Conservation (phyloP, 2,888 invertebrate genomes). For the Pristionchus mayeri region DNA sequence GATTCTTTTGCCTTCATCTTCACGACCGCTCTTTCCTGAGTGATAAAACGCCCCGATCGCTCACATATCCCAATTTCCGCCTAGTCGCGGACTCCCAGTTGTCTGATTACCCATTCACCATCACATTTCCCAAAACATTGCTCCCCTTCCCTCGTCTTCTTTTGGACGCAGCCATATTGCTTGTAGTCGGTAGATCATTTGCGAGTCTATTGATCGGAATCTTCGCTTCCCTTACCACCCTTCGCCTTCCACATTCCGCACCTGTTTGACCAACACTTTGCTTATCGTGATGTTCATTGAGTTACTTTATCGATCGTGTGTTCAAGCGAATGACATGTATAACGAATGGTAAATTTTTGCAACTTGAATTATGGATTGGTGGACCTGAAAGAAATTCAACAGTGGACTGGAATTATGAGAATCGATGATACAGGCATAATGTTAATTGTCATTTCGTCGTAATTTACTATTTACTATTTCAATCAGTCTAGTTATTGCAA, state of each 20-base stretch:
- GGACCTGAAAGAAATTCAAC: too few relatives aligned
- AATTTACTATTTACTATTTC: too few relatives aligned
- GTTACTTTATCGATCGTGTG: slow-evolving; percentile 18
- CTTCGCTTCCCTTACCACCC: slow-evolving; percentile 15
- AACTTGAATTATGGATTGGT: too few relatives aligned
- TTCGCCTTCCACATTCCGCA: background rate
- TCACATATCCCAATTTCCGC: slow-evolving; percentile 1
- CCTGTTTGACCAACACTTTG: background rate
- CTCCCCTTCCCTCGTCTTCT: background rate
- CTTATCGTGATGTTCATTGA: background rate
- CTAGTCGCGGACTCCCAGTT: too few relatives aligned
- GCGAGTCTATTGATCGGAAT: slow-evolving; percentile 6
- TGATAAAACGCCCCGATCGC: slow-evolving; percentile 38
- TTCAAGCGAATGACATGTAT: slow-evolving; percentile 21
- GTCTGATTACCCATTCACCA: too few relatives aligned
- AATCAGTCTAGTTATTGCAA: too few relatives aligned
- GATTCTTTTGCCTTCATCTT: background rate
- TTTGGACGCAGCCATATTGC: background rate
- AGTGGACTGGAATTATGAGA: background rate
- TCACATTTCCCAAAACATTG: too few relatives aligned
- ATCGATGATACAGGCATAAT: too few relatives aligned
- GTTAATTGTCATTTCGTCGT: too few relatives aligned
- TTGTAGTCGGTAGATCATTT: slow-evolving; percentile 7
- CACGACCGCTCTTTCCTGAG: background rate
- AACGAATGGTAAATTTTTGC: background rate